phyloP scores from a whole-genome alignment of 2,888 invertebrate genomes.

The Lamellibrachia satsuma region DNA sequence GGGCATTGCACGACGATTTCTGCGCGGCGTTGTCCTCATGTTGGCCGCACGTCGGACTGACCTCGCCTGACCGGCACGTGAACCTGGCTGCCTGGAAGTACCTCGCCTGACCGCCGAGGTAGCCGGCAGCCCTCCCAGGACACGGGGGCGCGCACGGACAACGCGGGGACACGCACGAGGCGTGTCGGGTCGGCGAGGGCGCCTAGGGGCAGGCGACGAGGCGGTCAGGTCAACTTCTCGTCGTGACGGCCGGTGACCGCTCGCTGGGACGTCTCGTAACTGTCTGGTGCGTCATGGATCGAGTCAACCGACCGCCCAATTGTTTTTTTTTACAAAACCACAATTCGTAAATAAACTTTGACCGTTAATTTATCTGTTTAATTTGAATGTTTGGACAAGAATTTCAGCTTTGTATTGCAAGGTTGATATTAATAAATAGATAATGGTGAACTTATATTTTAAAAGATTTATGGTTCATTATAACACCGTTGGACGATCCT shows the following conservation, averaged over 20 bases:
- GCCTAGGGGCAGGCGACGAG: not conserved
- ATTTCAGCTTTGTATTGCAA: too few relatives aligned
- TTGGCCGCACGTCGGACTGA: not conserved
- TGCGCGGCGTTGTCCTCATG: not conserved
- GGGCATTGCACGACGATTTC: not conserved
- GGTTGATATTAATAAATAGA: too few relatives aligned
- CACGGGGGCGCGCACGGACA: slow-evolving; percentile 1
- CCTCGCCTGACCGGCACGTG: not conserved
- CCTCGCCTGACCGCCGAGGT: not conserved
- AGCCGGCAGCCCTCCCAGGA: not conserved
- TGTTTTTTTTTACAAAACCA: too few relatives aligned
- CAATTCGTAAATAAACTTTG: too few relatives aligned
- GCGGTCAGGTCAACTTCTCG: not conserved
- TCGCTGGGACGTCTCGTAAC: not conserved
- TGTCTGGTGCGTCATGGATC: not conserved
- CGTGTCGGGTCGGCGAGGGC: not conserved
- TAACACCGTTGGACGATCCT: too few relatives aligned
- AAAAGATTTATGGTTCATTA: too few relatives aligned
- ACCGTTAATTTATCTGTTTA: too few relatives aligned
- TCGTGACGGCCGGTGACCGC: not conserved
- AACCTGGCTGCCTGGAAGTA: not conserved
- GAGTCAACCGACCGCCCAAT: not conserved
- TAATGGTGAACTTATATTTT: too few relatives aligned
- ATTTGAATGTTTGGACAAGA: too few relatives aligned
- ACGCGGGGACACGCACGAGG: not conserved